Conservation (phyloP, 2,888 invertebrate genomes). For the Chymomyza caudatula region DNA sequence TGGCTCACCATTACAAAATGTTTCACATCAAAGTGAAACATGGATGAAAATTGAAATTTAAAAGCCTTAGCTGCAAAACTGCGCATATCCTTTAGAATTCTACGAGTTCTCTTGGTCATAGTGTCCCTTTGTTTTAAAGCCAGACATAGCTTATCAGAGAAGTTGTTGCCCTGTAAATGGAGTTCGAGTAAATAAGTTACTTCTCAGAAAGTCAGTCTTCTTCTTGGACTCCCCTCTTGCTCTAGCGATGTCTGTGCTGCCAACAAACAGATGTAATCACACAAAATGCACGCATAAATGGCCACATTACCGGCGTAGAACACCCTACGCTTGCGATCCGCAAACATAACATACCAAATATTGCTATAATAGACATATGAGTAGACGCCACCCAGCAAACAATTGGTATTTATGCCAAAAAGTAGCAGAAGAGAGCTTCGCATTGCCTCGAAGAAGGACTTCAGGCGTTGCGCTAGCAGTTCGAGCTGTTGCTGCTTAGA, state of each 20-base stretch:
- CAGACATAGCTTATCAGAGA: background rate
- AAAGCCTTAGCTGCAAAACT: constrained; percentile 20
- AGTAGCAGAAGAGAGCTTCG: constrained; percentile 61
- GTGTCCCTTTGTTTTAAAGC: background rate
- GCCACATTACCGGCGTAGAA: constrained; percentile 64
- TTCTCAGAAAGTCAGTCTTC: too few relatives aligned
- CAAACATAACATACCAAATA: constrained; percentile 65
- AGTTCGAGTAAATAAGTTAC: too few relatives aligned
- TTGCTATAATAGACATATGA: constrained; percentile 55
- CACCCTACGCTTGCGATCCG: constrained; percentile 49
- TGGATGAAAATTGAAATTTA: constrained; percentile 36
- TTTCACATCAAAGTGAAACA: constrained; percentile 30
- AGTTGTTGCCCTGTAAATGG: background rate
- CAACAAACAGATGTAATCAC: constrained; percentile 66
- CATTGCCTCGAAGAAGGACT: constrained; percentile 37
- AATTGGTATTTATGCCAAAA: constrained; percentile 60
- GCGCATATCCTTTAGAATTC: constrained; percentile 28
- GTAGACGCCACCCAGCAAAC: constrained; percentile 67
- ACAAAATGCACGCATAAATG: constrained; percentile 67
- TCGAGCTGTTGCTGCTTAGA: constrained; percentile 36
- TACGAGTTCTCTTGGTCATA: background rate
- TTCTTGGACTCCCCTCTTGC: constrained; percentile 45
- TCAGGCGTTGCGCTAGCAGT: constrained; percentile 28
- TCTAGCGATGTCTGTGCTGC: constrained; percentile 41
- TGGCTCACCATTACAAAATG: constrained; percentile 44